phyloP scores from a whole-genome alignment of 2,113 vertebrate genomes.

The Tyrannus savana region DNA sequence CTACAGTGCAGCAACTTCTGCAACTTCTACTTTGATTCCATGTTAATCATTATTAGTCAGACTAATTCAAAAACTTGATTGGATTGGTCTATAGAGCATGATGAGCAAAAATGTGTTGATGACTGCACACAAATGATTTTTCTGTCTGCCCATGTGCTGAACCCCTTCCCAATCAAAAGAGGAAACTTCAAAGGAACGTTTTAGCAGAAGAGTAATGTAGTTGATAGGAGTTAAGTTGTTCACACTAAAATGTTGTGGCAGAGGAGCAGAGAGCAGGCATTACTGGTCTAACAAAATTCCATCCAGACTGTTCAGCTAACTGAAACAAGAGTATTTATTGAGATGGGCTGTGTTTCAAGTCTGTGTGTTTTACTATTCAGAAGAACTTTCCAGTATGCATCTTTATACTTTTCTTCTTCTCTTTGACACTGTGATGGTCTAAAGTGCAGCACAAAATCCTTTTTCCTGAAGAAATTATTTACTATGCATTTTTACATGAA shows the following conservation, averaged over 20 bases:
- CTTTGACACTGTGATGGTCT: background rate
- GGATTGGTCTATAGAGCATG: background rate
- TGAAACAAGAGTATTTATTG: background rate
- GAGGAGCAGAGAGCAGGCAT: background rate
- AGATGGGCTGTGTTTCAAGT: background rate
- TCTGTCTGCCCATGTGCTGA: background rate
- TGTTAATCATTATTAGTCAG: background rate
- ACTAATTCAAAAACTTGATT: background rate
- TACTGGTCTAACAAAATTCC: background rate
- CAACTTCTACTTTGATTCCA: background rate
- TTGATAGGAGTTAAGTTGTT: background rate
- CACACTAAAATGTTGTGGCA: background rate
- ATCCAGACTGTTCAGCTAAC: background rate
- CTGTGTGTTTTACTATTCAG: background rate
- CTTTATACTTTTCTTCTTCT: background rate
- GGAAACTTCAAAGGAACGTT: background rate
- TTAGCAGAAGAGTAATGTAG: background rate
- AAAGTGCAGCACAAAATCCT: background rate
- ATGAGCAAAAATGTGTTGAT: background rate
- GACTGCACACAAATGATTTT: background rate
- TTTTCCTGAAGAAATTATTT: slow-evolving; percentile 10
- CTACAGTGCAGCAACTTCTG: background rate
- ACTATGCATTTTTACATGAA: slow-evolving; percentile 14
- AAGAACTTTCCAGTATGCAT: background rate
- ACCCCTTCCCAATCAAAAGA: background rate